Evolutionary conservation across 2,797 vertebrate species (phyloP).

Genomic region (Tauraco hartlaubi): DNA sequence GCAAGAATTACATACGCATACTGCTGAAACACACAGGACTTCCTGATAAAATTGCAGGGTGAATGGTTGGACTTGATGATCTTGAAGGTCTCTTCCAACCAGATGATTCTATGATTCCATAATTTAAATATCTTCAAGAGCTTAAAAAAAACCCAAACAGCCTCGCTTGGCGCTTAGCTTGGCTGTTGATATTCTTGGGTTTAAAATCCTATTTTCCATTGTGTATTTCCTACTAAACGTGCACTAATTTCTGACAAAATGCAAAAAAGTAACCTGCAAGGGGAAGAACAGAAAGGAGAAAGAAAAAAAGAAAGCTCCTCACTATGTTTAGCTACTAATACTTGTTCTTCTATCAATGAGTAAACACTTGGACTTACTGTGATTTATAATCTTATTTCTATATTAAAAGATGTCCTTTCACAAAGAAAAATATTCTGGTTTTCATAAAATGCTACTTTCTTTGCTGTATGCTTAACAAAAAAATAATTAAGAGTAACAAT

Average conservation of each 20-base stretch:
- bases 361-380: background rate
- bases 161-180: background rate
- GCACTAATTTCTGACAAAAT: background rate
- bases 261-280: background rate
- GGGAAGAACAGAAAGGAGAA: rapidly evolving
- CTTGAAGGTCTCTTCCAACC: too few relatives aligned
- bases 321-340: background rate
- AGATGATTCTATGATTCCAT: too few relatives aligned
- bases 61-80: too few relatives aligned
- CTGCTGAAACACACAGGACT: background rate
- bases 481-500: background rate
- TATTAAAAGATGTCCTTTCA: background rate
- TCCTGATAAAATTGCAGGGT: background rate
- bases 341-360: background rate
- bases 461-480: background rate
- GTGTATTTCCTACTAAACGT: background rate
- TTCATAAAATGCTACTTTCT: background rate
- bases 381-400: background rate
- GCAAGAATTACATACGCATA: background rate
- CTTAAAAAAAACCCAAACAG: background rate
- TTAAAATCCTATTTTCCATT: background rate
- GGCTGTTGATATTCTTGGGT: background rate
- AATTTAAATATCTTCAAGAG: background rate
- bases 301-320: background rate
- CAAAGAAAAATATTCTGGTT: background rate